Evolutionary conservation across 1,140 invertebrate species (phyloP).

Genomic region (Trissolcus basalis): DNA sequence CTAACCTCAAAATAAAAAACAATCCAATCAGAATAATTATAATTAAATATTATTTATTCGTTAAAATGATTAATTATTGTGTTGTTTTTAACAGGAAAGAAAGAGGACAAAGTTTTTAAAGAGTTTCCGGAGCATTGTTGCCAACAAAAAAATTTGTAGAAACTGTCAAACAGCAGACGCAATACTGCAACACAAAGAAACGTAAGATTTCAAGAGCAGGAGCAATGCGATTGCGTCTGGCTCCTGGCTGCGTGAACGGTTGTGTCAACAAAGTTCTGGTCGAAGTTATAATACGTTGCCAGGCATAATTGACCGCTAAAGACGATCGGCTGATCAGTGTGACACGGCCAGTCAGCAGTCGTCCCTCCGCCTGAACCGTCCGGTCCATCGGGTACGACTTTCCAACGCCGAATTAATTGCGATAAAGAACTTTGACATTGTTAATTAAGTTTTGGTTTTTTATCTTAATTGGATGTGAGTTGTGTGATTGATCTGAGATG

Average conservation of each 20-base stretch:
- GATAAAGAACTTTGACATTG: neutral
- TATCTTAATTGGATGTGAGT: conserved; percentile 5
- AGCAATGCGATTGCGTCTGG: conserved; percentile 25
- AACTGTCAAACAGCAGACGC: conserved; percentile 17
- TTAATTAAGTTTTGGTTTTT: neutral
- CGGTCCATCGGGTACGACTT: neutral
- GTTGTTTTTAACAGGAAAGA: neutral
- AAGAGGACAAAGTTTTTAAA: neutral
- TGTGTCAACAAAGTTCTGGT: conserved; percentile 32
- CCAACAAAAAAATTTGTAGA: neutral
- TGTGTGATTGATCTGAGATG: neutral
- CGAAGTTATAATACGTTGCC: neutral
- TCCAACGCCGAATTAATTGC: no score
- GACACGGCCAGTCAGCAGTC: neutral
- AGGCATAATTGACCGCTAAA: neutral
- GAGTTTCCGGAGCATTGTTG: neutral
- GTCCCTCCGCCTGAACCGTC: neutral
- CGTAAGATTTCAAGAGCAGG: neutral
- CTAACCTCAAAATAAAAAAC: no score
- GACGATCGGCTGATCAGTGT: neutral
- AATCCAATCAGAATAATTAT: no score
- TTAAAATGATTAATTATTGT: neutral
- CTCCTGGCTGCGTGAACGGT: conserved; percentile 14
- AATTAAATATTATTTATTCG: no score
- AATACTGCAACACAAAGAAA: conserved; percentile 32